phyloP scores from a whole-genome alignment of 2,113 vertebrate species.

The Phyllostomus discolor region DNA sequence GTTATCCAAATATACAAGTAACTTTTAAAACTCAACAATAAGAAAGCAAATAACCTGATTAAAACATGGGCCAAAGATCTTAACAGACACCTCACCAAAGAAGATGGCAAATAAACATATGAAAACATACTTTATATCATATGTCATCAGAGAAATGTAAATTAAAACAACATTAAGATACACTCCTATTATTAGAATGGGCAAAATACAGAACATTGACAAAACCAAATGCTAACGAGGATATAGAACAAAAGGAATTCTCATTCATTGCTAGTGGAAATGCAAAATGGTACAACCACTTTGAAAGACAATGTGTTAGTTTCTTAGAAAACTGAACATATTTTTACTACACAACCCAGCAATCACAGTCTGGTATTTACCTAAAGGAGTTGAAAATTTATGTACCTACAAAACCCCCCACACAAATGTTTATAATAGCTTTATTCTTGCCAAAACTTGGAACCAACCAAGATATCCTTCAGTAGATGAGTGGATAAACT shows the following conservation, averaged over 20 bases:
- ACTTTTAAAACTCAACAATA: neutral
- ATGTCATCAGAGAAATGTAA: neutral
- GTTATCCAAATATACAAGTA: neutral
- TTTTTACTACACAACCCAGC: neutral
- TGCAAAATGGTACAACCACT: neutral
- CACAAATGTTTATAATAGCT: neutral
- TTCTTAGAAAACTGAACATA: neutral
- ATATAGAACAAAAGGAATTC: neutral
- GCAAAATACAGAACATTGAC: neutral
- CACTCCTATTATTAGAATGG: neutral
- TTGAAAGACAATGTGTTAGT: neutral
- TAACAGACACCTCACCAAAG: neutral
- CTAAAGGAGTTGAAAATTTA: neutral
- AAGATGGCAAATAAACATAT: neutral
- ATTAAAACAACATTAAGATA: neutral
- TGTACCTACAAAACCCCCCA: neutral
- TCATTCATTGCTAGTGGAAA: neutral
- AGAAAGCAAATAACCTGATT: neutral
- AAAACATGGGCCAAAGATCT: neutral
- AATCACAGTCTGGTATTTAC: neutral
- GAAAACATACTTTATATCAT: neutral
- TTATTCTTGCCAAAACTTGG: neutral
- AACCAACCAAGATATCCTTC: neutral
- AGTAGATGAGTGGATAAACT: neutral
- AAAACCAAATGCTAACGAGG: neutral